phyloP scores from a whole-genome alignment of 2,113 vertebrate genomes.

The Catharus bicknelli region DNA sequence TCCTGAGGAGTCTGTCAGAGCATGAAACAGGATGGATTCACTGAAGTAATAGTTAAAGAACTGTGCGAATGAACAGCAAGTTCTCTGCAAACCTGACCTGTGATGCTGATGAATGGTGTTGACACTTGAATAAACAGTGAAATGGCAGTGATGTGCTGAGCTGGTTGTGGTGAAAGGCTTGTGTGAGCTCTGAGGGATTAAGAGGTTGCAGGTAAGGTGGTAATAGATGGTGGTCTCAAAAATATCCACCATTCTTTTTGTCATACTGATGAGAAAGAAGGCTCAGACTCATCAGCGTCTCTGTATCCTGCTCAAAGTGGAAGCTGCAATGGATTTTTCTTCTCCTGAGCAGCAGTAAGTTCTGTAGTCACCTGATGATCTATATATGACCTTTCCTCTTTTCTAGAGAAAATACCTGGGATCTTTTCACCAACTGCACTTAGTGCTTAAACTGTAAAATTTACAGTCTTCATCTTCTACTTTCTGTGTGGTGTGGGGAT shows the following conservation, averaged over 20 bases:
- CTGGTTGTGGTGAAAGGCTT: not conserved
- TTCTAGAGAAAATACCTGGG: not conserved
- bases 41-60: not conserved
- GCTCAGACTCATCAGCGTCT: not conserved
- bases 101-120: not conserved
- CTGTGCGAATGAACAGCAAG: not conserved
- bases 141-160: not conserved
- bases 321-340: not conserved
- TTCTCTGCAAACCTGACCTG: not conserved
- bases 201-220: not conserved
- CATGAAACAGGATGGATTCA: not conserved
- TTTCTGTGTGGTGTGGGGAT: not conserved
- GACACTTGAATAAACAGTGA: not conserved
- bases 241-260: not conserved
- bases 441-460: not conserved
- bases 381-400: not conserved
- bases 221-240: not conserved
- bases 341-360: not conserved
- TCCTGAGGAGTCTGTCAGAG: not conserved
- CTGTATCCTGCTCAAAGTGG: not conserved
- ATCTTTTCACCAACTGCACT: not conserved
- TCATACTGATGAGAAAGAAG: not conserved
- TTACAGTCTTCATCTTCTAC: not conserved
- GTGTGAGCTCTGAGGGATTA: not conserved
- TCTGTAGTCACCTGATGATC: not conserved